Percentiles rank a stretch among this genome's conserved stretches.
Evolutionary conservation across 35 echinoderm and acorn worm genomes (phyloP).

Genomic region (Holothuria glaberrima): DNA sequence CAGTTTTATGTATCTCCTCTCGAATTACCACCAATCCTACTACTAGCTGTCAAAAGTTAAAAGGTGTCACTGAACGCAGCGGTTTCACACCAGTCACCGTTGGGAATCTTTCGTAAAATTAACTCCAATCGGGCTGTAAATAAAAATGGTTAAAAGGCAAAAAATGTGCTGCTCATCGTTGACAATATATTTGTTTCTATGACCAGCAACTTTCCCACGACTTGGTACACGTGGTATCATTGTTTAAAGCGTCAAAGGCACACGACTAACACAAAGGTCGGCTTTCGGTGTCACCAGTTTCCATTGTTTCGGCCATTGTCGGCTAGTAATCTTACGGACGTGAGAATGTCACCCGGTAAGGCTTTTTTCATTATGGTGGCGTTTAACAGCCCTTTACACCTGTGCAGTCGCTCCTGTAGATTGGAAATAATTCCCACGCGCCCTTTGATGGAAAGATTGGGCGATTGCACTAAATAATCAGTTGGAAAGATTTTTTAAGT

Average conservation of each 20-base stretch:
- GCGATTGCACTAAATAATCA: too few relatives aligned
- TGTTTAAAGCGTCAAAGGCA: constrained; percentile 45
- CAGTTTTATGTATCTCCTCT: neutral
- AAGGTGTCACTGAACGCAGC: neutral
- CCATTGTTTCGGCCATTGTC: constrained; percentile 37
- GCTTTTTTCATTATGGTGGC: neutral
- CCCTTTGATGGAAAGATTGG: too few relatives aligned
- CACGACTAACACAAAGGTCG: constrained; percentile 12
- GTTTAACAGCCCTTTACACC: neutral
- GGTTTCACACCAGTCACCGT: constrained; percentile 32
- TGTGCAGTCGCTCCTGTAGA: too few relatives aligned
- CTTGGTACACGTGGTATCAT: constrained; percentile 35
- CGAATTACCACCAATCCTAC: neutral
- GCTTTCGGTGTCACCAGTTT: constrained; percentile 40
- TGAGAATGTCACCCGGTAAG: constrained; percentile 31
- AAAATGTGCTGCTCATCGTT: neutral
- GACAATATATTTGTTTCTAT: neutral
- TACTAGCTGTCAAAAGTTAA: constrained; percentile 12
- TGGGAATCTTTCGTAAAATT: constrained; percentile 4
- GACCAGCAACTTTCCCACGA: constrained; percentile 47
- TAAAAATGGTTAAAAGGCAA: too few relatives aligned
- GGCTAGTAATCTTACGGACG: constrained; percentile 1
- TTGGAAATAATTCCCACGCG: too few relatives aligned
- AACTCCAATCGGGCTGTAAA: too few relatives aligned
- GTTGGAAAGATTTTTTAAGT: too few relatives aligned